Conservation (phyloP, 2,113 vertebrate species). For the Plecotus auritus region DNA sequence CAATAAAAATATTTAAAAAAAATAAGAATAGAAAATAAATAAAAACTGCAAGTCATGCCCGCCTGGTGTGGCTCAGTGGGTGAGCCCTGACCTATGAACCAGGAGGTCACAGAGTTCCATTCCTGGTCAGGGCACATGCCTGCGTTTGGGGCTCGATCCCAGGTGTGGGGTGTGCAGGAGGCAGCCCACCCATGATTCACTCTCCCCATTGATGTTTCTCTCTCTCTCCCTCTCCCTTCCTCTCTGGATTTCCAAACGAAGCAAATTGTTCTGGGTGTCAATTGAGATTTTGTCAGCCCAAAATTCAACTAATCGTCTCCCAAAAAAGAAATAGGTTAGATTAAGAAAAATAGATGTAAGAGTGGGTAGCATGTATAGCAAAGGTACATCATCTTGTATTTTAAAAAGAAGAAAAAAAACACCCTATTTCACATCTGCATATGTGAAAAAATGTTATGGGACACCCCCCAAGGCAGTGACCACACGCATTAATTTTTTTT, state of each 20-base stretch:
- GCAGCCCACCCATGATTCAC: no score
- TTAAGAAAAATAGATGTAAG: neutral
- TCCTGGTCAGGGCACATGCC: no score
- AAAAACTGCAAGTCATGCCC: no score
- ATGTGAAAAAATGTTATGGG: neutral
- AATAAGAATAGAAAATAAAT: no score
- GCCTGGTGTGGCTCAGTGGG: no score
- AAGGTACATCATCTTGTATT: neutral
- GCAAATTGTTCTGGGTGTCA: neutral
- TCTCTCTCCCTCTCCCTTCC: no score
- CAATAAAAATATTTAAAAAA: no score
- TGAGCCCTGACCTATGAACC: no score
- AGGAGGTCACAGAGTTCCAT: no score
- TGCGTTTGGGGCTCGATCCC: no score
- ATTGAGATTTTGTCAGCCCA: neutral
- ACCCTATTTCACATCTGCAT: neutral
- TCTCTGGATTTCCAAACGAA: neutral
- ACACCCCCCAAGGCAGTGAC: neutral
- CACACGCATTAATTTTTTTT: neutral
- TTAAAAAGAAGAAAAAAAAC: neutral
- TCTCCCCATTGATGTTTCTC: no score
- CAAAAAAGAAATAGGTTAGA: neutral
- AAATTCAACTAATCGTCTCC: constrained; percentile 5
- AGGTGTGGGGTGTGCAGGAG: no score
- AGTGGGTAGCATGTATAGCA: neutral